Evolutionary conservation across 2,113 vertebrate species (phyloP), one percentile per base, ranked within the genome.

Genomic region (Psilopogon haemacephalus): DNA sequence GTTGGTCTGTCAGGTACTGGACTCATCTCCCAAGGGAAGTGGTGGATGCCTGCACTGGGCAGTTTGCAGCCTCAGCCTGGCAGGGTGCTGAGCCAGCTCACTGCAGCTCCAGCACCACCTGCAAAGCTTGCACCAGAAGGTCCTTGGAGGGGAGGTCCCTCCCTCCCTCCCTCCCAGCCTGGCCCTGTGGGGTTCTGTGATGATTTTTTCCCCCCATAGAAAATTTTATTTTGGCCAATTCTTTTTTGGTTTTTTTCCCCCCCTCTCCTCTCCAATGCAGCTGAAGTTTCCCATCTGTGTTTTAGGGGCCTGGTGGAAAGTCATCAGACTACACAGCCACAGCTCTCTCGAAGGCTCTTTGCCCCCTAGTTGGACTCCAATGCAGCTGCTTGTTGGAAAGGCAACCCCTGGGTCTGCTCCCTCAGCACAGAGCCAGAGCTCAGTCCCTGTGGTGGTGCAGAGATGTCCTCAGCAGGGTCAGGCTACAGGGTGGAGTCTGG

Each of bases 401-500:
- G 65, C 69, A 90, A 15, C 77, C 78, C 50, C 37, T 44, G 56
- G 63, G 65, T 69, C 62, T 82, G 73, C 65, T 74, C 82, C 86
- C 50, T 50, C 72, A 88, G 70, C 24, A 40, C 15, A 40, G 5
- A 62, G 67, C 5, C 52, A 54, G 77, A 62, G 62, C 80, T 67
- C 64, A 63, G 5, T 68, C 27, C 28, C 5, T 19, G 3, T 11
- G 35, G 67, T 19, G 7, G 26, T 14, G 69, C 48, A 68, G 84
- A 92, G 86, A 40, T 69, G 73, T 55, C 54, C 48, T 86, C 52
- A 67, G 72, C 60, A 35, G 68, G 32, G 42, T 48, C 15, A 4
- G 1, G 1, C 88, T 97, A 97, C 73, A 92, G 83, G 30, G 70
- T 77, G 20, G 95, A 73, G 80, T 97, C 97, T 98, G 96, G 95